Evolutionary conservation across 1,140 invertebrate species (phyloP), one percentile per base, ranked within the genome.

Genomic region (Drosophila aff.): DNA sequence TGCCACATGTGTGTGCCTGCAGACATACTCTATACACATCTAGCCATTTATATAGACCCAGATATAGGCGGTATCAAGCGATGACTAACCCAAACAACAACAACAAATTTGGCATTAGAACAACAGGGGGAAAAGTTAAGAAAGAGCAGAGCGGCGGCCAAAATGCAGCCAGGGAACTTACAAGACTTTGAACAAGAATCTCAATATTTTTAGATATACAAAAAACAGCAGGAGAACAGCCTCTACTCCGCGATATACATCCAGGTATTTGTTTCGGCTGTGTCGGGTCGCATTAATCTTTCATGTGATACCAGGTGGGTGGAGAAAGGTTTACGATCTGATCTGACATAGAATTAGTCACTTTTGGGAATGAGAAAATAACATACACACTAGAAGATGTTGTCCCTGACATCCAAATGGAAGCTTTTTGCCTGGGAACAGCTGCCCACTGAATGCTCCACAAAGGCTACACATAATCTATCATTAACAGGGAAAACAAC

Each of bases 81-180:
- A 85, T 89, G 83, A 89, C 76, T 86, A 83, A 89, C 71, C 83
- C 79, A 86, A 57, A 57, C 33, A 57, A 53, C 33, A 57, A 53
- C 52, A 53, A 87, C 79, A 82, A 86, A 86, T 85, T 76, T 85
- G 79, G 82, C 82, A 61, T 33, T n/a, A 50, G 18, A 38, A 61
- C 44, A 40, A 44, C 57, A 50, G 47, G 38, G 28, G 43, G 15
- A 6, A 26, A 47, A 49, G 68, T 59, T 59, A 69, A 21, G 47
- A 44, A 36, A 72, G 23, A 23, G 23, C 23, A 2, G 23, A 2
- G 23, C 23, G 46, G 49, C 63, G 46, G 55, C 15, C 49, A 44
- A 36, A 72, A 46, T 66, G 49, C 63, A 55, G 55, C 9, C 49
- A 31, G n/a, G 28, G 15, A 67, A 49, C 62, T 72, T 47, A 58